These are phyloP conservation scores for Drosophila kuntzei DNA, from an alignment of 2,888 invertebrate genomes.

Conservation along the genomic window DNA sequence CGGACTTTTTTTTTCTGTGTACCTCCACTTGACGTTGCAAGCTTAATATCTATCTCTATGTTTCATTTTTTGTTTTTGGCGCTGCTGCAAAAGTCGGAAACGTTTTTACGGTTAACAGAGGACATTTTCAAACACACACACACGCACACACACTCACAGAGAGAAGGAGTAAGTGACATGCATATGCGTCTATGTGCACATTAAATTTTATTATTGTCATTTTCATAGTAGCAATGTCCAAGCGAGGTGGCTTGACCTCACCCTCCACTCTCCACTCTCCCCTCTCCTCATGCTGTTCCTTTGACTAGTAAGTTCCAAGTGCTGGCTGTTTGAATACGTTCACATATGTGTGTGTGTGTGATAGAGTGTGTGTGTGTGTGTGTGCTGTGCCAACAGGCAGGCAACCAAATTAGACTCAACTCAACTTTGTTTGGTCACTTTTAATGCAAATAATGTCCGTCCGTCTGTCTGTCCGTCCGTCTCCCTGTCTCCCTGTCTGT, in stretches of 20 bases:
- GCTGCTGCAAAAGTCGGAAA: conserved; percentile 68
- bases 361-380: conserved; percentile 26
- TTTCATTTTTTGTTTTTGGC: conserved; percentile 27
- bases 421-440: conserved; percentile 79
- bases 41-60: conserved; percentile 26
- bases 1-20: too few species aligned
- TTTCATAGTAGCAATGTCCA: conserved; percentile 66
- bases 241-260: conserved; percentile 10
- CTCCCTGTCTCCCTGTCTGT: conserved; percentile 4
- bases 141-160: conserved; percentile 7
- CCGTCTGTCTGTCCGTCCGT: conserved; percentile 1
- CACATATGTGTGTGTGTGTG: conserved; percentile 28
- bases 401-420: conserved; percentile 73
- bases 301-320: conserved; percentile 66
- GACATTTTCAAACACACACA: conserved; percentile 68
- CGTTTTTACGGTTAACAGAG: conserved; percentile 77
- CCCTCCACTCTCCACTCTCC: not conserved
- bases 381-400: conserved; percentile 62
- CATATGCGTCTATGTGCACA: conserved; percentile 75
- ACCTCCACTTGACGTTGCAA: conserved; percentile 58
- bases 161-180: conserved; percentile 37
- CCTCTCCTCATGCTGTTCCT: not conserved
- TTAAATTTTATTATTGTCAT: conserved; percentile 82
- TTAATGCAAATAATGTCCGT: conserved; percentile 66
- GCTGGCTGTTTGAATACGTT: conserved; percentile 66